A percentile compares a stretch with the other conserved stretches of the same genome.
phyloP scores from a whole-genome alignment of 2,888 invertebrate genomes.

The Diloba caeruleocephala region DNA sequence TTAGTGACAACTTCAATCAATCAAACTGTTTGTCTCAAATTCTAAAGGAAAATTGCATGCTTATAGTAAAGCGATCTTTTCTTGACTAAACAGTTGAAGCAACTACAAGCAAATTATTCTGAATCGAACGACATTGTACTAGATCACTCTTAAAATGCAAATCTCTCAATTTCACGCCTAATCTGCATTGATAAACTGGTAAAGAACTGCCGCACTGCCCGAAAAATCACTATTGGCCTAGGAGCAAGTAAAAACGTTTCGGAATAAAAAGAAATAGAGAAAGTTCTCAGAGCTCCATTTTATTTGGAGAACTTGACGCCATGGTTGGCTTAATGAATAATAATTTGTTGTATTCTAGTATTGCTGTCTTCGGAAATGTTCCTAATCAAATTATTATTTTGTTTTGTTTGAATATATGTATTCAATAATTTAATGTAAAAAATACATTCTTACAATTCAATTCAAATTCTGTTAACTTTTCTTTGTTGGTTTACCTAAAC shows the following conservation, averaged over 20 bases:
- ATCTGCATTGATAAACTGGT: neutral
- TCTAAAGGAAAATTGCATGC: constrained; percentile 7
- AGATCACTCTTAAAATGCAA: constrained; percentile 8
- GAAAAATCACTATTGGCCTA: neutral
- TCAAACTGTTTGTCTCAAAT: constrained; percentile 33
- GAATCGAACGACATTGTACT: neutral
- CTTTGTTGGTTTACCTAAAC: too few relatives aligned
- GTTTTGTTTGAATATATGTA: too few relatives aligned
- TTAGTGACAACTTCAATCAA: constrained; percentile 41
- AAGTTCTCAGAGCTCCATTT: too few relatives aligned
- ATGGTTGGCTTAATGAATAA: too few relatives aligned
- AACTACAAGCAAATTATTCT: constrained; percentile 3
- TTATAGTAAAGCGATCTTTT: neutral
- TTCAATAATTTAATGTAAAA: too few relatives aligned
- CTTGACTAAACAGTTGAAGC: neutral
- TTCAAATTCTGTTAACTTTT: too few relatives aligned
- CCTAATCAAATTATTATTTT: too few relatives aligned
- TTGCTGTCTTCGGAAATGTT: too few relatives aligned
- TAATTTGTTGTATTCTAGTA: too few relatives aligned
- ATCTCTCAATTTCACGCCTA: constrained; percentile 10
- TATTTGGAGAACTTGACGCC: too few relatives aligned
- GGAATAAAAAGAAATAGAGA: neutral
- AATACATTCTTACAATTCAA: too few relatives aligned
- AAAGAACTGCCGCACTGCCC: neutral
- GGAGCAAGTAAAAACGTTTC: neutral